Base-by-base conservation (phyloP, 1,140 invertebrate genomes). In the Temnothorax longispinosus region DNA sequence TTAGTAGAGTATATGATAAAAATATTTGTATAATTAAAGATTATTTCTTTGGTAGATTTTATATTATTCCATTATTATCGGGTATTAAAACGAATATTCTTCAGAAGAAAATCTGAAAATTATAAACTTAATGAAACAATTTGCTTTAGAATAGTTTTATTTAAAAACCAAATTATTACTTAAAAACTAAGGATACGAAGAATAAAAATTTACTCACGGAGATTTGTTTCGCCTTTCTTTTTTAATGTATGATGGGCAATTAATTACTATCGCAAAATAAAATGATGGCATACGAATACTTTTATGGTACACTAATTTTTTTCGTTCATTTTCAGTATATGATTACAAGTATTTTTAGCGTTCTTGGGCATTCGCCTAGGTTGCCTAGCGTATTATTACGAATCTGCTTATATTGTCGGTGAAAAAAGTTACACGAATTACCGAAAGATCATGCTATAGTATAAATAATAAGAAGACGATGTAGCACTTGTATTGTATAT, bases 381-480 rank as follows among this genome's bases (percentile, higher is more conserved):
- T 84, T 84, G 80, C 67, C 80, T 82, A 75, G 54, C 44, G 58
- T 84, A 84, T 75, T 71, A 75, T 60, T 58, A 50, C 54, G 13
- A 7, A 84, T 62, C 80, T 60, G 27, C 64, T 71, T 27, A 27
- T 84, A 60, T 72, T 82, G 58, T 47, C 13, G 27, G 2, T 41
- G 27, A 60, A 32, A 60, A 74, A 41, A 62, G 27, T 41, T 58
- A 81, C 38, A 72, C 27, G 2, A 74, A 44, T 74, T 74, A 72
- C 8, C 13, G n/a, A 60, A 58, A 62, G 54, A 74, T 50, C 0
- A 84, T 75, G 71, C 67, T 60, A 50, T 84, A 75, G 13, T 18
- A 11, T 74, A 84, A 75, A 75, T 11, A 60, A 84, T 74, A 84
- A 74, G 50, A 81, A 21, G 13, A 47, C 7, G 60, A 58, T 58